A percentile compares a stretch with the other conserved stretches of the same genome.
Evolutionary conservation across 2,888 invertebrate species (phyloP).

Genomic region (Trissonchulus latispiculum): DNA sequence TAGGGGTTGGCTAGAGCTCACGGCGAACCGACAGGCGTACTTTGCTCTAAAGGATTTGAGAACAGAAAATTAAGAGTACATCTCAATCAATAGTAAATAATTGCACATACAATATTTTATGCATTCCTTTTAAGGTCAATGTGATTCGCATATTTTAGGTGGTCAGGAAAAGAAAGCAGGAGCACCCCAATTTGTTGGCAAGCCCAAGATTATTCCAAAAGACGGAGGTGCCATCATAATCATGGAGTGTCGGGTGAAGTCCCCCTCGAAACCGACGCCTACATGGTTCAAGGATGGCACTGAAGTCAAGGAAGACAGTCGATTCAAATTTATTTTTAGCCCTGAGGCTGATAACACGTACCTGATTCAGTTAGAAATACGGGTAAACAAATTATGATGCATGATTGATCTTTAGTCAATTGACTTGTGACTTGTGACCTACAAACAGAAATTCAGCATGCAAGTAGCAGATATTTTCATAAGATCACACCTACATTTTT

Average conservation of each 20-base stretch:
- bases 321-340: slow-evolving; percentile 38
- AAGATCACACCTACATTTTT: neutral
- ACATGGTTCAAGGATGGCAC: slow-evolving; percentile 65
- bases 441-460: no score
- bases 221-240: slow-evolving; percentile 90
- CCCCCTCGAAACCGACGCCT: slow-evolving; percentile 76
- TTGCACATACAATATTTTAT: slow-evolving; percentile 20
- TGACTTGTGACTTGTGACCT: neutral
- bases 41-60: slow-evolving; percentile 20
- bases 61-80: slow-evolving; percentile 2
- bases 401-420: neutral
- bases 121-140: no score
- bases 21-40: no score
- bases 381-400: slow-evolving; percentile 27
- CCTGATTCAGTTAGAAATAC: slow-evolving; percentile 42
- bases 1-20: no score
- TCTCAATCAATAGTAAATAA: neutral
- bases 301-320: slow-evolving; percentile 36
- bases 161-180: slow-evolving; percentile 48
- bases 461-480: no score
- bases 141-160: slow-evolving; percentile 48
- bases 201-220: slow-evolving; percentile 97
- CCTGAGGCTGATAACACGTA: slow-evolving; percentile 42
- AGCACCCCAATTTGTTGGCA: slow-evolving; percentile 82
- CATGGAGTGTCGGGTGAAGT: slow-evolving; percentile 82